Evolutionary conservation across 2,888 invertebrate genomes (phyloP).

Genomic region (Drosophila limbata): DNA sequence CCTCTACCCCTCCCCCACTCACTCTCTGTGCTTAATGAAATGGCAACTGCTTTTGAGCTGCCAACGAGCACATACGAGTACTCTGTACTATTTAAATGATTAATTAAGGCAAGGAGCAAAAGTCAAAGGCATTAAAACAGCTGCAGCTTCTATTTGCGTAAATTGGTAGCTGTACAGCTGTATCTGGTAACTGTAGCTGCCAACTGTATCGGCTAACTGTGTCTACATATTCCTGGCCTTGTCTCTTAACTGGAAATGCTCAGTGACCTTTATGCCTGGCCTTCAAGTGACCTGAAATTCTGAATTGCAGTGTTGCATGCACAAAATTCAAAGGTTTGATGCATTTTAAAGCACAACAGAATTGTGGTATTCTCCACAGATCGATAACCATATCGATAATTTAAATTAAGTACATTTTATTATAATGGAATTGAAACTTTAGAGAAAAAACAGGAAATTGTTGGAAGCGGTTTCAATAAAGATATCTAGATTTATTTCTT

Average conservation of each 20-base stretch:
- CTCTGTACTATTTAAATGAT: slow-evolving; percentile 1
- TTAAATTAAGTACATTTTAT: background rate
- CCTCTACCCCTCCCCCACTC: background rate
- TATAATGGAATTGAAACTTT: background rate
- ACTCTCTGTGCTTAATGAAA: slow-evolving; percentile 24
- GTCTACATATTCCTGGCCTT: slow-evolving; percentile 2
- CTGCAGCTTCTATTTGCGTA: slow-evolving; percentile 1
- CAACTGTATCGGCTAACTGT: background rate
- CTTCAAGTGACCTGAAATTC: slow-evolving; percentile 21
- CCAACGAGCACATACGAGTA: background rate
- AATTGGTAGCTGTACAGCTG: background rate
- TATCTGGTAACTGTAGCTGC: background rate
- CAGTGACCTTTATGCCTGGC: slow-evolving; percentile 32
- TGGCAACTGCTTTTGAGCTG: slow-evolving; percentile 26
- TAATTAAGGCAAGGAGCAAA: slow-evolving; percentile 6
- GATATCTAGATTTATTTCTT: no score
- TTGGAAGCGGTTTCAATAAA: no score
- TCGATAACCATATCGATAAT: background rate
- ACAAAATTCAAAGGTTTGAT: background rate
- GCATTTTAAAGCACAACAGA: background rate
- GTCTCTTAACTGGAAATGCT: slow-evolving; percentile 4
- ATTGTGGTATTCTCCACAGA: background rate
- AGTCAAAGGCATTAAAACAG: slow-evolving; percentile 12
- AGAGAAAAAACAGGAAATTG: background rate
- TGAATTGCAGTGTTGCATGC: slow-evolving; percentile 2